Percentiles rank a stretch among this genome's conserved stretches.
Conservation (phyloP, 2,113 vertebrate species). For the Antechinus stuartii region DNA sequence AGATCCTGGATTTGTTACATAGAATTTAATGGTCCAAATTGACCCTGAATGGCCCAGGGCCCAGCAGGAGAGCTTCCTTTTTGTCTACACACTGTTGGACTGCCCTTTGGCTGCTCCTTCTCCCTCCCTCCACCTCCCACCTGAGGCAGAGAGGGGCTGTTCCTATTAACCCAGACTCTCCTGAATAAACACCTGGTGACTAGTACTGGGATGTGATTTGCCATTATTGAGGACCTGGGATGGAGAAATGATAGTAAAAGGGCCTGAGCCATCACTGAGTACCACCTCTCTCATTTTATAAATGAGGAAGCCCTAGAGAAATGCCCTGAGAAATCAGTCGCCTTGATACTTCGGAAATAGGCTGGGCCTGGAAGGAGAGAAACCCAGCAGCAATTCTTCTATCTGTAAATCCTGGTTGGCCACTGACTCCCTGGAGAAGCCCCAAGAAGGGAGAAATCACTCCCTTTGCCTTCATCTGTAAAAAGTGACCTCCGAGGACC, state of each 20-base stretch:
- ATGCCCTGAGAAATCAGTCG: neutral
- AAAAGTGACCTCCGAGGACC: neutral
- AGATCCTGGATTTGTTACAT: neutral
- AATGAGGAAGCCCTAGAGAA: neutral
- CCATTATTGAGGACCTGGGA: neutral
- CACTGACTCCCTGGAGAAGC: neutral
- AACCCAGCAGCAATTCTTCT: neutral
- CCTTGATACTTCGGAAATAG: neutral
- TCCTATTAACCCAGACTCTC: neutral
- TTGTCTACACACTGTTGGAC: neutral
- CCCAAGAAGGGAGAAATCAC: neutral
- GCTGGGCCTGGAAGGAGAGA: neutral
- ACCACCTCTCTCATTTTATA: neutral
- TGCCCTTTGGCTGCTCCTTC: neutral
- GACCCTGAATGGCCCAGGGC: neutral
- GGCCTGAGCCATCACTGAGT: neutral
- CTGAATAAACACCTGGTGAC: neutral
- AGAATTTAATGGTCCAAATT: neutral
- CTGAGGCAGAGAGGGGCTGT: neutral
- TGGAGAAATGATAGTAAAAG: neutral
- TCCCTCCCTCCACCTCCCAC: neutral
- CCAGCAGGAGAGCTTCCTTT: neutral
- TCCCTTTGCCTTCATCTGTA: neutral
- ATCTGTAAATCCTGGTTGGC: neutral
- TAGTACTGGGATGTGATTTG: fast-evolving